A percentile compares a stretch with the other conserved stretches of the same genome.
Evolutionary conservation across 2,888 invertebrate species (phyloP).

Genomic region (Coelopa pilipes): DNA sequence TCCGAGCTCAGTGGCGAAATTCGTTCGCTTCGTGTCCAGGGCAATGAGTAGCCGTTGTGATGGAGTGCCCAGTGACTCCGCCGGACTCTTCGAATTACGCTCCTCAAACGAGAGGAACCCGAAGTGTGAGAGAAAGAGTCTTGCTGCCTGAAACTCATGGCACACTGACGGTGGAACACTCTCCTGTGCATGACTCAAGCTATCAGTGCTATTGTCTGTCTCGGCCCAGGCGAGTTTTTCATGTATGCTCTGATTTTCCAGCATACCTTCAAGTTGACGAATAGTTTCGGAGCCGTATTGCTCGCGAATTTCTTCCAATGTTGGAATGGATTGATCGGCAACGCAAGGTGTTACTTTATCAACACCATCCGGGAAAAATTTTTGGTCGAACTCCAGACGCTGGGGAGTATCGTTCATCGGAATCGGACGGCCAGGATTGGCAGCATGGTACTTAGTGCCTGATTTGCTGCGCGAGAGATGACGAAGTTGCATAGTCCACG

Average conservation of each 20-base stretch:
- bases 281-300: conserved; percentile 69
- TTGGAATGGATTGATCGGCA: conserved; percentile 92
- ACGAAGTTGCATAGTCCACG: conserved; percentile 91
- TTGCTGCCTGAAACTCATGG: conserved; percentile 94
- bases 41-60: conserved; percentile 62
- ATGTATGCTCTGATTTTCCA: conserved; percentile 76
- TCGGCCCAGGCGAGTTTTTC: conserved; percentile 71
- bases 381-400: conserved; percentile 76
- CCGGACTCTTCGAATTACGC: conserved; percentile 64
- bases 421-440: conserved; percentile 77
- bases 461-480: conserved; percentile 87
- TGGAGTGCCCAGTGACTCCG: conserved; percentile 55
- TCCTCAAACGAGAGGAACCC: conserved; percentile 81
- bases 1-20: conserved; percentile 83
- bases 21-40: conserved; percentile 67
- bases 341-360: conserved; percentile 83
- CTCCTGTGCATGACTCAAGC: conserved; percentile 73
- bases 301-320: conserved; percentile 79
- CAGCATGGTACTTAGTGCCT: conserved; percentile 71
- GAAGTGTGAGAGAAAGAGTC: conserved; percentile 94
- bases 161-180: conserved; percentile 83
- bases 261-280: conserved; percentile 76
- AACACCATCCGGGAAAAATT: conserved; percentile 83
- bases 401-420: conserved; percentile 77
- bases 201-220: conserved; percentile 65